phyloP scores from a whole-genome alignment of 92 coral and sea anemone genomes.

The Montipora capitata region DNA sequence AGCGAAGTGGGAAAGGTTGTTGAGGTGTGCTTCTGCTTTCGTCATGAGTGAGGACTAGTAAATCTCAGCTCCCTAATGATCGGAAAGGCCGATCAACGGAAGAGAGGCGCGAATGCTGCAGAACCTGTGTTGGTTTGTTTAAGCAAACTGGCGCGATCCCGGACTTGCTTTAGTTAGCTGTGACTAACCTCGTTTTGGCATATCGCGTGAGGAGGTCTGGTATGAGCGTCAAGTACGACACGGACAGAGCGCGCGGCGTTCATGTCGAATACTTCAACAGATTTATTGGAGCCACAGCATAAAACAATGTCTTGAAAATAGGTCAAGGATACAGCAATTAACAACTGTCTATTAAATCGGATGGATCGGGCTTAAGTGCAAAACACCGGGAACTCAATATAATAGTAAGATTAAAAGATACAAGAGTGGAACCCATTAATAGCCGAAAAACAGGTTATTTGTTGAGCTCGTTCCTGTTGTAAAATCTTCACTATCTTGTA shows the following conservation, averaged over 20 bases:
- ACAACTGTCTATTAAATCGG: not conserved
- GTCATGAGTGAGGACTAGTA: no score
- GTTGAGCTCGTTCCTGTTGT: conserved; percentile 89
- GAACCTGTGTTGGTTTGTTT: not conserved
- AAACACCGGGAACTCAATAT: not conserved
- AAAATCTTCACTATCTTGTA: conserved; percentile 90
- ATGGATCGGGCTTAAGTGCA: not conserved
- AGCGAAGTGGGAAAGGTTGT: no score
- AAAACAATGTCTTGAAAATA: conserved; percentile 82
- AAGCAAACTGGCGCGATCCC: not conserved
- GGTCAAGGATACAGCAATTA: conserved; percentile 42
- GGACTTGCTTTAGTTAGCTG: not conserved
- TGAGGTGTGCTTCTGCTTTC: no score
- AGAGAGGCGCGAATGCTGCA: not conserved
- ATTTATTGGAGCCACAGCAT: conserved; percentile 96
- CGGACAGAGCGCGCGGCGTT: conserved; percentile 91
- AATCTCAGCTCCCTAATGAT: no score
- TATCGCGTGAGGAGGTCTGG: conserved; percentile 89
- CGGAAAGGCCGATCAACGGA: no score
- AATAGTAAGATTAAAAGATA: conserved; percentile 80
- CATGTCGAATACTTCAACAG: conserved; percentile 95
- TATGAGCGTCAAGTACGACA: conserved; percentile 88
- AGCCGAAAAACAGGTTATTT: conserved; percentile 89
- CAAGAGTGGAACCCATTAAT: conserved; percentile 95
- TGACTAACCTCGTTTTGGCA: conserved; percentile 90